Evolutionary conservation across 2,888 invertebrate species (phyloP).

Genomic region (Zhuqinia jingwanae): DNA sequence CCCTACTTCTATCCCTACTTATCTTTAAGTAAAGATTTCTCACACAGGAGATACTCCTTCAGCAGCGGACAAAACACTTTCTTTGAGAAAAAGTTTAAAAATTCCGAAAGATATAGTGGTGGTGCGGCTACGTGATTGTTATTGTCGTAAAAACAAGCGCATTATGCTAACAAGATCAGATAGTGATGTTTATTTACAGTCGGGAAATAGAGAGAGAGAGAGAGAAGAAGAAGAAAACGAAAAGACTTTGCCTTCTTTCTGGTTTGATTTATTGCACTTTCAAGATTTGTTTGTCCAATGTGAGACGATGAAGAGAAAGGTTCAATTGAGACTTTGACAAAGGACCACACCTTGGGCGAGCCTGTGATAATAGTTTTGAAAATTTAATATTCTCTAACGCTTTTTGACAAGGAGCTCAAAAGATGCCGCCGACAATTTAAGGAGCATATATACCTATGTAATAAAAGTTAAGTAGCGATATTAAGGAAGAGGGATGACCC

Average conservation of each 20-base stretch:
- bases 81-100: constrained; percentile 20
- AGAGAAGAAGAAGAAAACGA: too few relatives aligned
- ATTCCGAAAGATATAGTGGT: background rate
- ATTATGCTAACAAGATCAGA: constrained; percentile 57
- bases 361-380: constrained; percentile 69
- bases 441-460: constrained; percentile 46
- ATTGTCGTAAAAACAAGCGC: constrained; percentile 49
- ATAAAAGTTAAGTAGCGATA: constrained; percentile 55
- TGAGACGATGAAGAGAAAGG: constrained; percentile 42
- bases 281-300: constrained; percentile 52
- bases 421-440: constrained; percentile 50
- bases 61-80: background rate
- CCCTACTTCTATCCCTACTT: background rate
- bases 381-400: constrained; percentile 68
- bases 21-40: too few relatives aligned
- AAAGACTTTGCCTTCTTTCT: constrained; percentile 6
- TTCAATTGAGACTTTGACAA: constrained; percentile 62
- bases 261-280: constrained; percentile 65
- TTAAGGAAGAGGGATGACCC: constrained; percentile 51
- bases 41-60: background rate
- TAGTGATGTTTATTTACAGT: constrained; percentile 36
- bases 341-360: constrained; percentile 72
- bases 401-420: constrained; percentile 56
- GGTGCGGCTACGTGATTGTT: constrained; percentile 17
- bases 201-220: constrained; percentile 35